Evolutionary conservation across 2,888 invertebrate species (phyloP).

Genomic region (Xestia sexstrigata): DNA sequence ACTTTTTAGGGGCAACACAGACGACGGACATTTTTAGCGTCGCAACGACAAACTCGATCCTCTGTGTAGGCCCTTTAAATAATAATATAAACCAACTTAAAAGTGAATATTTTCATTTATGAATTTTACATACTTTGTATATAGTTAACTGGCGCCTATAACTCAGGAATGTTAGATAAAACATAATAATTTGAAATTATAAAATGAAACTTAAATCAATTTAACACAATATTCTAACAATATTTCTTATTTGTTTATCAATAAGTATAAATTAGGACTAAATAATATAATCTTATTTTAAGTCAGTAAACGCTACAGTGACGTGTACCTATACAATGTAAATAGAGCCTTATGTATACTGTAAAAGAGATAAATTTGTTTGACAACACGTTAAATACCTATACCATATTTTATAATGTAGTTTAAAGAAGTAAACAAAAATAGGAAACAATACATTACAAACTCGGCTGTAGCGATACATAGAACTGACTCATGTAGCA

Average conservation of each 20-base stretch:
- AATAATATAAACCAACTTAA: constrained; percentile 3
- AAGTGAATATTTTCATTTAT: constrained; percentile 9
- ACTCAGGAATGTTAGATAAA: constrained; percentile 60
- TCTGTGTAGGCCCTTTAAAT: not conserved
- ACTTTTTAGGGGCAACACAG: constrained; percentile 6
- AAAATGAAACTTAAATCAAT: constrained; percentile 47
- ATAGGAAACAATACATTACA: not conserved
- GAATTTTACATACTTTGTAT: constrained; percentile 36
- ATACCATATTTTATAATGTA: not conserved
- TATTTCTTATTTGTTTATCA: constrained; percentile 39
- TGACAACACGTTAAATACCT: not conserved
- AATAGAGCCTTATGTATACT: constrained; percentile 10
- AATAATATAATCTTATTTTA: constrained; percentile 43
- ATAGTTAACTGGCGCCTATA: constrained; percentile 39
- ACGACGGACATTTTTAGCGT: not conserved
- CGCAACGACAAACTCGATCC: not conserved
- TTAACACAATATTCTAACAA: constrained; percentile 47
- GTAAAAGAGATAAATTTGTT: not conserved
- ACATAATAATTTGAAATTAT: constrained; percentile 38
- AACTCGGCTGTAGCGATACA: not conserved
- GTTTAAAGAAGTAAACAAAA: not conserved
- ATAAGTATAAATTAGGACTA: constrained; percentile 51
- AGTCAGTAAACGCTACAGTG: constrained; percentile 12
- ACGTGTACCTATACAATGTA: constrained; percentile 5
- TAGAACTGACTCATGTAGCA: constrained; percentile 4